phyloP scores from a whole-genome alignment of 2,888 invertebrate species.

The Agrotis exclamationis region DNA sequence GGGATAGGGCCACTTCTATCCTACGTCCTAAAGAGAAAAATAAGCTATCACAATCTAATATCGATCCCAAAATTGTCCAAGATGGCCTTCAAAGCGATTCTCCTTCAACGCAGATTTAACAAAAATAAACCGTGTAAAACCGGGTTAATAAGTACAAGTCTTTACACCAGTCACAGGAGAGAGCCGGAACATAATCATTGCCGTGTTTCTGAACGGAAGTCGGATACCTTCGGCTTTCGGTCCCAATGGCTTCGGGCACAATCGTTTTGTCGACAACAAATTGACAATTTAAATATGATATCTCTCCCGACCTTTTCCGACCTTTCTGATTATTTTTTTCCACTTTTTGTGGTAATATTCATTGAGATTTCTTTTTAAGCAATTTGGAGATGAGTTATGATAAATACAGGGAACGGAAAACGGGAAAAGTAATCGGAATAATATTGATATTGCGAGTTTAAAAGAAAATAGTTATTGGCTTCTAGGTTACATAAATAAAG shows the following conservation, averaged over 20 bases:
- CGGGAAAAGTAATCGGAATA: not conserved
- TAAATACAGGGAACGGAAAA: not conserved
- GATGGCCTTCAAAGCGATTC: not conserved
- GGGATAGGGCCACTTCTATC: too few relatives aligned
- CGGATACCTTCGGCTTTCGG: constrained; percentile 27
- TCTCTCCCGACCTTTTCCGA: constrained; percentile 43
- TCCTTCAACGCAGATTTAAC: not conserved
- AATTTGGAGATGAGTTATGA: constrained; percentile 25
- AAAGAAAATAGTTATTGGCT: not conserved
- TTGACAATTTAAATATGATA: constrained; percentile 56
- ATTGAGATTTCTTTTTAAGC: constrained; percentile 23
- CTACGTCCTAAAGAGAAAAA: not conserved
- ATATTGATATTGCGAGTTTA: constrained; percentile 1
- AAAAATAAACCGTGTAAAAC: constrained; percentile 10
- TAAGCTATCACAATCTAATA: not conserved
- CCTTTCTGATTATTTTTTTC: constrained; percentile 37
- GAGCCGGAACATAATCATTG: constrained; percentile 16
- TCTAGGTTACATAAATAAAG: constrained; percentile 8
- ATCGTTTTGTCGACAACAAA: constrained; percentile 45
- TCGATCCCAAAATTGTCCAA: not conserved
- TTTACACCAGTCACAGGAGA: not conserved
- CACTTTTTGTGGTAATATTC: constrained; percentile 16
- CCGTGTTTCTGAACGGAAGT: constrained; percentile 31
- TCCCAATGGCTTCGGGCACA: constrained; percentile 26
- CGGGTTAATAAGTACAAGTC: constrained; percentile 13